Percentiles rank a stretch among this genome's conserved stretches.
Evolutionary conservation across 2,888 invertebrate species (phyloP).

Genomic region (Sphaerophoria taeniata): DNA sequence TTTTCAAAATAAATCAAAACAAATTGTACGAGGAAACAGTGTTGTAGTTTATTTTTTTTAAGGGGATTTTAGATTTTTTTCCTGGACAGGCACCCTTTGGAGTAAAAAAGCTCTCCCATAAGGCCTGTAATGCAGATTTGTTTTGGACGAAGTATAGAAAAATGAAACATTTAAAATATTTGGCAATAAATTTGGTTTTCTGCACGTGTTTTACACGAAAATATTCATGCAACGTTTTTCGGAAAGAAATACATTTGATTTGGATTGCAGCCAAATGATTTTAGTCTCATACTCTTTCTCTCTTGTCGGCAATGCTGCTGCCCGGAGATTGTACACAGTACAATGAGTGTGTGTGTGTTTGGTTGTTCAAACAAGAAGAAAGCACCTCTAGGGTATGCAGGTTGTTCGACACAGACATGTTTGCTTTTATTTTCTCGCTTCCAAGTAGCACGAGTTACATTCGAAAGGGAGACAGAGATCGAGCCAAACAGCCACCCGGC

Average conservation of each 20-base stretch:
- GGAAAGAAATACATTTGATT: slow-evolving; percentile 81
- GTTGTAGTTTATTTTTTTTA: too few species aligned
- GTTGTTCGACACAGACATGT: slow-evolving; percentile 51
- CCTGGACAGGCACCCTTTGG: too few species aligned
- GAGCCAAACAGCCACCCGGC: too few species aligned
- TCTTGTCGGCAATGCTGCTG: background rate
- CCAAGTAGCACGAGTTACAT: slow-evolving; percentile 29
- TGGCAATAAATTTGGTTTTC: slow-evolving; percentile 72
- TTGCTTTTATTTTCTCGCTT: slow-evolving; percentile 22
- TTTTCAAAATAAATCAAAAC: too few species aligned
- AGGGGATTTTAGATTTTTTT: too few species aligned
- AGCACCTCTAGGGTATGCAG: slow-evolving; percentile 52
- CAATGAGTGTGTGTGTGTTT: slow-evolving; percentile 6
- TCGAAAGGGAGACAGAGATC: background rate
- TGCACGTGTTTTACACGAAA: slow-evolving; percentile 76
- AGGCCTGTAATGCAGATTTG: too few species aligned
- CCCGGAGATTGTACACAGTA: background rate
- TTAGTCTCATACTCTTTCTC: background rate
- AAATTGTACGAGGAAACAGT: too few species aligned
- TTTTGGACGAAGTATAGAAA: too few species aligned
- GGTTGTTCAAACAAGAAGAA: background rate
- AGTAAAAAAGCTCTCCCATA: too few species aligned
- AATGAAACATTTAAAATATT: slow-evolving; percentile 72
- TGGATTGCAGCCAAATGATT: slow-evolving; percentile 77
- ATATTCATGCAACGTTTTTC: slow-evolving; percentile 81